Evolutionary conservation across 2,888 invertebrate genomes (phyloP), one percentile per base, ranked within the genome.

Genomic region (Frankliniella fusca): DNA sequence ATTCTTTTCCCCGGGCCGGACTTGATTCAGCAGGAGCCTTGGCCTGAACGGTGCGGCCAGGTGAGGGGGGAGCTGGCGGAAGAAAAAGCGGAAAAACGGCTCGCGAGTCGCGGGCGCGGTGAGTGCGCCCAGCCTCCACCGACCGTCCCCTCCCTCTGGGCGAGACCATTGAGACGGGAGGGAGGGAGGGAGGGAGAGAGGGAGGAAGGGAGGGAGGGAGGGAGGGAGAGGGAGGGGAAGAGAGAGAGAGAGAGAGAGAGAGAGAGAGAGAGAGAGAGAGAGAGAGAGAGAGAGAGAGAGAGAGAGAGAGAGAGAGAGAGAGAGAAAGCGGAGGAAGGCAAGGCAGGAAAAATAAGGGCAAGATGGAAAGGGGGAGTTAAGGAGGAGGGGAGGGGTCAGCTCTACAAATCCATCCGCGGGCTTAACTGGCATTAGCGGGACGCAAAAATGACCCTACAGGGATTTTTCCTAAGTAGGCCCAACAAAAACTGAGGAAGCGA

Each of bases 351-450:
- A 15, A 61, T 61, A n/a, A 61, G n/a, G 38, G n/a, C 61, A 18
- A 61, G 61, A 61, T 61, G 38, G 38, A 38, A 61, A 61, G 61
- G 61, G 38, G 3, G 38, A 20, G 61, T 61, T 15, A 61, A 61
- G 15, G n/a, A 61, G 38, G 38, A 61, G 3, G 15, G 61, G 15
- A 61, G 18, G 15, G n/a, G 70, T 76, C 70, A 23, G 70, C 70
- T 12, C 70, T 23, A 70, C 27, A 27, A 76, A 76, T 76, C 70
- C 70, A 76, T 76, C 70, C 70, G 61, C 70, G 70, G 23, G 20
- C 70, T 76, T 76, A 76, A 76, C 27, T 27, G 70, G 70, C 70
- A 76, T 76, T 76, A 76, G 70, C 70, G n/a, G 27, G 23, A 76
- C 27, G 70, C 70, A 27, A 76, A 76, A 76, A 76, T 76, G 70